Conservation (phyloP, 1,140 invertebrate genomes). For the Drosophila funebris region DNA sequence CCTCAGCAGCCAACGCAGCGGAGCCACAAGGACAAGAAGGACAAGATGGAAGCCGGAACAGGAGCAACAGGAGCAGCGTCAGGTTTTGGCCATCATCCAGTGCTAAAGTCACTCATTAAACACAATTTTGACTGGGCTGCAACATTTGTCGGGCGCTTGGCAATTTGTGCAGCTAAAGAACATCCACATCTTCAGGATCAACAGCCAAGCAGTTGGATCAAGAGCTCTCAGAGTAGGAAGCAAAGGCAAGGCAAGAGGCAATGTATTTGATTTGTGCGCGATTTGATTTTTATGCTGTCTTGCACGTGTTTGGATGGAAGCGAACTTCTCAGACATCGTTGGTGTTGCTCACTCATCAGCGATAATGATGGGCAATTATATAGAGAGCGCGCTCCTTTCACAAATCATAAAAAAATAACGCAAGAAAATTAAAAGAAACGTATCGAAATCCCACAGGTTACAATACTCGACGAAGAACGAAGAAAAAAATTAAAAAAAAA, state of each 20-base stretch:
- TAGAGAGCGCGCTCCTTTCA: constrained; percentile 39
- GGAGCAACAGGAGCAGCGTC: background rate
- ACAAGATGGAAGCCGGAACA: background rate
- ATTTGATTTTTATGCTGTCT: constrained; percentile 58
- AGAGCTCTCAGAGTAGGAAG: background rate
- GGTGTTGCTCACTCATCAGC: constrained; percentile 75
- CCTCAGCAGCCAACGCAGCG: constrained; percentile 44
- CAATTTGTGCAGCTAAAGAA: constrained; percentile 26
- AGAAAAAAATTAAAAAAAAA: too few relatives aligned
- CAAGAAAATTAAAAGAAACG: background rate
- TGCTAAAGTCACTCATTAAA: constrained; percentile 76
- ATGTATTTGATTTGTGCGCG: constrained; percentile 73
- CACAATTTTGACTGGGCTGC: constrained; percentile 63
- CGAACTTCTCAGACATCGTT: constrained; percentile 26
- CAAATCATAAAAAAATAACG: constrained; percentile 4
- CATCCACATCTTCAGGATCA: background rate
- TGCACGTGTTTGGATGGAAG: constrained; percentile 58
- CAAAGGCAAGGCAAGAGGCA: background rate
- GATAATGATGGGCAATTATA: constrained; percentile 79
- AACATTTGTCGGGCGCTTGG: constrained; percentile 24
- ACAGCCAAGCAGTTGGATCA: background rate
- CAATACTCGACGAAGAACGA: too few relatives aligned
- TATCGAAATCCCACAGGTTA: constrained; percentile 2
- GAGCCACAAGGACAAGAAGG: background rate
- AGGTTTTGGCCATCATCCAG: constrained; percentile 31